Base-by-base conservation (phyloP, 2,888 invertebrate genomes). In the Camponotus fellah region DNA sequence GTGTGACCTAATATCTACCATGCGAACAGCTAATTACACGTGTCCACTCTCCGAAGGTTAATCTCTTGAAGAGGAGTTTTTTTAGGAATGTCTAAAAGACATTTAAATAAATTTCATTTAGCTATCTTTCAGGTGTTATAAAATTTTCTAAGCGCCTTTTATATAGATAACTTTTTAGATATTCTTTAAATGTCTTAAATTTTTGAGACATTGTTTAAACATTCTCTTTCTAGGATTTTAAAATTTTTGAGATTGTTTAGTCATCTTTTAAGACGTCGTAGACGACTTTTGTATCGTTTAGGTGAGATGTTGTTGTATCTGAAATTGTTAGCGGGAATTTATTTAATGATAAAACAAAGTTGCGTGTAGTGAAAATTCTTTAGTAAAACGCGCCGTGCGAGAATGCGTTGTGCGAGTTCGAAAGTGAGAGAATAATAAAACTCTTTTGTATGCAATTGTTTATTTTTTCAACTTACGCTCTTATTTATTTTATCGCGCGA, bases 401-500 rank as follows among this genome's bases (percentile, higher is more conserved):
- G 40, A 71, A 60, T 14, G 72, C 65, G 76, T 56, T 56, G 68
- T 53, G 68, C 53, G 68, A 40, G 68, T 49, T 75, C 14, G n/a
- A 4, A 26, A 34, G n/a, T 17, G 32, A n/a, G n/a, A 53, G 46
- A 34, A 60, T 46, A 32, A 77, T 8, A 40, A 43, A 12, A 56
- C 21, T 34, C 58, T 79, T 68, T 69, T 76, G n/a, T 68, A 76
- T 26, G 34, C 92, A 89, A 91, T 92, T 92, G 90, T 92, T 92
- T 93, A 92, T 92, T 92, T 92, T 92, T 91, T 92, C 88, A 83
- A 85, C 68, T 85, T 84, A 84, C 77, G 87, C 85, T 87, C 86
- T 91, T 87, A 85, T 87, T 87, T 86, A 76, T 84, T 81, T 65
- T 14, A n/a, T 79, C 32, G 37, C 46, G 74, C 66, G 64, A 84